Evolutionary conservation across 2,113 vertebrate genomes (phyloP).

Genomic region (Zapornia atra): DNA sequence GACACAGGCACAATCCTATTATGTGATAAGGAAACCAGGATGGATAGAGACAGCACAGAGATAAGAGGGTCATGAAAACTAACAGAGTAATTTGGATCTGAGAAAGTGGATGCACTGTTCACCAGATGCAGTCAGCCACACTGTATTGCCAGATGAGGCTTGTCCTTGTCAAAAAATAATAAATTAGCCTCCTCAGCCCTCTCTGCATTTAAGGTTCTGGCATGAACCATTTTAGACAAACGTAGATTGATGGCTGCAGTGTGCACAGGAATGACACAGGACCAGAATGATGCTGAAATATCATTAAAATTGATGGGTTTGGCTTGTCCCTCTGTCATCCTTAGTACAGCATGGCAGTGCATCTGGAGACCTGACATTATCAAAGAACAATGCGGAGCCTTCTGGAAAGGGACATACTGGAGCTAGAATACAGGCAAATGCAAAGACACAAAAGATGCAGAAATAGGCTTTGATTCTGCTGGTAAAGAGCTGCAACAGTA

Average conservation of each 20-base stretch:
- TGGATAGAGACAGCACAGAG: not conserved
- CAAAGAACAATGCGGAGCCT: not conserved
- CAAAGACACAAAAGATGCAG: not conserved
- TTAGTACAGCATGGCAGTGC: not conserved
- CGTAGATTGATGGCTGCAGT: constrained; percentile 22
- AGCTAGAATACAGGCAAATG: not conserved
- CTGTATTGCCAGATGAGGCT: constrained; percentile 6
- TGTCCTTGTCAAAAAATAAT: constrained; percentile 48
- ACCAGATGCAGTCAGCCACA: constrained; percentile 1
- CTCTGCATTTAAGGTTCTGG: constrained; percentile 28
- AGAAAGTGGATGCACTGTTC: constrained; percentile 5
- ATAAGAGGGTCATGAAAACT: constrained; percentile 24
- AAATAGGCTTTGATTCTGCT: not conserved
- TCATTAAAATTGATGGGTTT: constrained; percentile 56
- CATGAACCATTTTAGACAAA: not conserved
- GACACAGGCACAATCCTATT: not conserved
- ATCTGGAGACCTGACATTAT: constrained; percentile 10
- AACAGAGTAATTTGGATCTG: constrained; percentile 4
- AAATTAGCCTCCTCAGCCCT: constrained; percentile 8
- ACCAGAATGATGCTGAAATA: constrained; percentile 23
- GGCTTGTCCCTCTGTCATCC: constrained; percentile 1
- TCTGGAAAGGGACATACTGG: not conserved
- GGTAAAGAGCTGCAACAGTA: not conserved
- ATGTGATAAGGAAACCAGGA: constrained; percentile 9
- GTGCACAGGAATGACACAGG: constrained; percentile 9